Evolutionary conservation across 2,113 vertebrate genomes (phyloP).

Genomic region (Stegastes partitus): DNA sequence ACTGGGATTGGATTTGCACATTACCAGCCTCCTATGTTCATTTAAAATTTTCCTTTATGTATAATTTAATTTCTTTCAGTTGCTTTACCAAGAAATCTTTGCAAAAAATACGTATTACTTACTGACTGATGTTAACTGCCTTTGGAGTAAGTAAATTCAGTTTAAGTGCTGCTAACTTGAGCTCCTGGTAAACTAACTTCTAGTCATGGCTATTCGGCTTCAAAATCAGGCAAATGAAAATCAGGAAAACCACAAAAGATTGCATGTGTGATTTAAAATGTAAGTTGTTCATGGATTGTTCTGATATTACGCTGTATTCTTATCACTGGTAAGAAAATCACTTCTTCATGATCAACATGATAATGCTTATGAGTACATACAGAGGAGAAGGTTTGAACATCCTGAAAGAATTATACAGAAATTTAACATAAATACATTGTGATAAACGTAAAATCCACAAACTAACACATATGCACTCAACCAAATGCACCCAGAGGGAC

Average conservation of each 20-base stretch:
- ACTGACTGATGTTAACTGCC: background rate
- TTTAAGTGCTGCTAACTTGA: background rate
- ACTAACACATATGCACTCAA: constrained; percentile 25
- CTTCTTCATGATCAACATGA: background rate
- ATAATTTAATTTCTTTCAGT: background rate
- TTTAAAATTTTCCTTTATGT: background rate
- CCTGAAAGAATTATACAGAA: background rate
- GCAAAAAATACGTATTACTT: background rate
- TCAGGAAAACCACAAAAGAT: too few species aligned
- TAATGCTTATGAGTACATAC: background rate
- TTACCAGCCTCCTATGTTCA: background rate
- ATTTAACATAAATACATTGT: background rate
- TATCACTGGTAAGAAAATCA: too few species aligned
- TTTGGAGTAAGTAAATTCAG: background rate
- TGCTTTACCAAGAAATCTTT: background rate
- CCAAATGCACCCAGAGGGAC: constrained; percentile 1
- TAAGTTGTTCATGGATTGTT: too few species aligned
- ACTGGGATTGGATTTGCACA: background rate
- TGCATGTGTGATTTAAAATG: background rate
- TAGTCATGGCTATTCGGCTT: too few species aligned
- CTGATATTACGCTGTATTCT: too few species aligned
- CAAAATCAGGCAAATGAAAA: too few species aligned
- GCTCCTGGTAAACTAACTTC: background rate
- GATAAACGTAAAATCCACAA: constrained; percentile 11
- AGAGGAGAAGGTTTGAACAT: background rate